Base-by-base conservation (phyloP, 2,888 invertebrate genomes). In the Torymus aiolomorphi region DNA sequence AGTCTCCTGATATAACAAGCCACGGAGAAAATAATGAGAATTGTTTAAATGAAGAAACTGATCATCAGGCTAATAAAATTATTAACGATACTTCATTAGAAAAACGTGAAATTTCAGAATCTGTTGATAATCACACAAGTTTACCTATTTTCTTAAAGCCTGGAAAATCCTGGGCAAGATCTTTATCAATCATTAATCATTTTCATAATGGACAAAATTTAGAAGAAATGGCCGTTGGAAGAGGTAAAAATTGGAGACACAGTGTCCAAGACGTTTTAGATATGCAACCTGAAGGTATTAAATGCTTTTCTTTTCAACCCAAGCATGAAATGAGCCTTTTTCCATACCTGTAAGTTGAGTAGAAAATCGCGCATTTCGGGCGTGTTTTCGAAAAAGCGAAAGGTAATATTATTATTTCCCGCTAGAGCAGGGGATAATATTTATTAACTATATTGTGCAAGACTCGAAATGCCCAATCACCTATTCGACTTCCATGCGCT, bases 161-260 rank as follows among this genome's bases (percentile, higher is more conserved):
- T 13, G 95, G 95, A 0, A 95, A 94, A 86, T 92, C 93, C 86
- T 95, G 94, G 94, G 92, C 94, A 69, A 92, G 94, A 85, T 94
- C 94, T 0, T 86, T 95, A 5, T 93, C 92, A 81, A 92, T 92
- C 80, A 92, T 93, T 85, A 93, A 92, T 91, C 76, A 90, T 88
- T 86, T 91, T 89, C 88, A 90, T 89, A 91, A 86, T 84, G 86
- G 88, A 73, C 90, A 91, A 2, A 85, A 92, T 76, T 81, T 93
- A 57, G 91, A 92, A 62, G 88, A 90, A 83, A 90, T 92, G 74
- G 85, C 90, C 56, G 75, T 87, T 16, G 89, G 91, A 1, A 90
- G 93, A 88, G 93, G 93, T 5, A 91, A 92, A 84, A 92, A 92
- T 82, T 93, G 93, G 87, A 91, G 92, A 42, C 89, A 92, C 79